A percentile compares a stretch with the other conserved stretches of the same genome.
Evolutionary conservation across 2,888 invertebrate genomes (phyloP).

Genomic region (Pediacus dermestoides): DNA sequence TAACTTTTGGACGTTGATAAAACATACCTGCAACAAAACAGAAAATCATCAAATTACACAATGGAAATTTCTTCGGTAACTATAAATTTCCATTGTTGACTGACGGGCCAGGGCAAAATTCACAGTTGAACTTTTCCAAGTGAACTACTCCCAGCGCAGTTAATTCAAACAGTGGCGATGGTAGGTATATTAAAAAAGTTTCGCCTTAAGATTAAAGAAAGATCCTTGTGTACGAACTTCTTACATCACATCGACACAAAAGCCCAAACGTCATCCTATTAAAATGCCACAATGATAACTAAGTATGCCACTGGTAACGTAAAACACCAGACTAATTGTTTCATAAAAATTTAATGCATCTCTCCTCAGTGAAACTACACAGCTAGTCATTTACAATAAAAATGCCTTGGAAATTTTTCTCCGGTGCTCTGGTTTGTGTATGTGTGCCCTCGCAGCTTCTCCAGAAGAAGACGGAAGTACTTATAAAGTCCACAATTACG

Average conservation of each 20-base stretch:
- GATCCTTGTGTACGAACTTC: not conserved
- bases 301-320: conserved; percentile 9
- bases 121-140: too few species aligned
- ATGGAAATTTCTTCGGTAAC: too few species aligned
- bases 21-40: too few species aligned
- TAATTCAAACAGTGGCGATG: too few species aligned
- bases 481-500: conserved; percentile 20
- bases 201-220: too few species aligned
- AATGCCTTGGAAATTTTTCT: conserved; percentile 9
- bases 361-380: not conserved
- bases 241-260: conserved; percentile 1
- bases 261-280: conserved; percentile 8
- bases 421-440: conserved; percentile 7
- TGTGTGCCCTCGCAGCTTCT: too few species aligned
- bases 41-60: too few species aligned
- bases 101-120: too few species aligned
- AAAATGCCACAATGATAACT: conserved; percentile 15
- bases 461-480: conserved; percentile 12
- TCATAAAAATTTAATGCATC: conserved; percentile 13
- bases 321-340: conserved; percentile 15
- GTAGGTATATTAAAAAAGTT: conserved; percentile 2
- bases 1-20: too few species aligned
- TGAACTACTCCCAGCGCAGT: too few species aligned
- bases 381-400: conserved; percentile 7
- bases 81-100: too few species aligned